phyloP scores from a whole-genome alignment of 2,797 vertebrate genomes.

The Manis pentadactyla region DNA sequence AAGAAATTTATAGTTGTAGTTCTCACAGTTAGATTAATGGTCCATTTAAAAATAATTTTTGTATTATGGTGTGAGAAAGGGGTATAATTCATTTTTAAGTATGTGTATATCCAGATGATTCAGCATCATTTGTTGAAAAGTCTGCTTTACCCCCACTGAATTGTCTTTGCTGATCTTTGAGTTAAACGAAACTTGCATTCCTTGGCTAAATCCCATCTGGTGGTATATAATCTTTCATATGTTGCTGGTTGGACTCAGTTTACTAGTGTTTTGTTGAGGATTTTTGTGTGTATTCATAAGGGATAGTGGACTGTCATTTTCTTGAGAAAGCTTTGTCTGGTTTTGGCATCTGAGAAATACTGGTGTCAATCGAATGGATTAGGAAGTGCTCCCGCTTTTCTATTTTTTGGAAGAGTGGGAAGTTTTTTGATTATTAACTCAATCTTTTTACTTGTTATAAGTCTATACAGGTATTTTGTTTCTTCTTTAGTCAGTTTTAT shows the following conservation, averaged over 20 bases:
- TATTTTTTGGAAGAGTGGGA: not conserved
- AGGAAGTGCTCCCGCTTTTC: not conserved
- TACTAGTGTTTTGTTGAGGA: not conserved
- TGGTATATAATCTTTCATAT: not conserved
- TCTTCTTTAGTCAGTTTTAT: not conserved
- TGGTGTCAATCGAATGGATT: not conserved
- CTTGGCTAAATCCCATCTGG: not conserved
- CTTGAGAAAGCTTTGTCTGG: not conserved
- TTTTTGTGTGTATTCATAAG: slow-evolving; percentile 15
- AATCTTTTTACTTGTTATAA: not conserved
- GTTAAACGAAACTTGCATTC: slow-evolving; percentile 23
- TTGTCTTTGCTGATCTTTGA: not conserved
- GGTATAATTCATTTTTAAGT: not conserved
- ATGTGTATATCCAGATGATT: not conserved
- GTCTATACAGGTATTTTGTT: not conserved
- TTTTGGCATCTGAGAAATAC: not conserved
- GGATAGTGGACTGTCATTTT: not conserved
- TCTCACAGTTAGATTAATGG: slow-evolving; percentile 9
- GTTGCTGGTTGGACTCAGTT: not conserved
- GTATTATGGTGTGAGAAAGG: not conserved
- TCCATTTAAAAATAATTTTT: not conserved
- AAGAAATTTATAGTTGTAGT: not conserved
- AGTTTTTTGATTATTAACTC: not conserved
- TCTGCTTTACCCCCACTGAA: not conserved
- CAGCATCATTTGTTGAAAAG: not conserved